phyloP scores from a whole-genome alignment of 2,888 invertebrate genomes.

The Mythimna ferrago region DNA sequence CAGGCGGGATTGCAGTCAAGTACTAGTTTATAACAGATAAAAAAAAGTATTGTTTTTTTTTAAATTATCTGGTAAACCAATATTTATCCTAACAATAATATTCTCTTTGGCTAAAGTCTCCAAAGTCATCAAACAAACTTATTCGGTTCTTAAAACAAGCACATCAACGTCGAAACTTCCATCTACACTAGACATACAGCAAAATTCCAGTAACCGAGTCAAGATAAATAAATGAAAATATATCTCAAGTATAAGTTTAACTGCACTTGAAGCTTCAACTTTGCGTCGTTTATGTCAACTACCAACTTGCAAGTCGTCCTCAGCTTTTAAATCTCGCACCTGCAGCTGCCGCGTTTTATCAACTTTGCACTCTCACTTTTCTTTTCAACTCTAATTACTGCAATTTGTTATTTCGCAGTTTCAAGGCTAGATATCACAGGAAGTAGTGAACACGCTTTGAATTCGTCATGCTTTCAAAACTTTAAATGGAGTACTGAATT shows the following conservation, averaged over 20 bases:
- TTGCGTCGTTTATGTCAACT: conserved; percentile 17
- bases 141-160: not conserved
- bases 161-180: not conserved
- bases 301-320: conserved; percentile 20
- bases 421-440: conserved; percentile 9
- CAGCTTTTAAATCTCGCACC: conserved; percentile 25
- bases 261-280: conserved; percentile 15
- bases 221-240: conserved; percentile 22
- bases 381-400: conserved; percentile 20
- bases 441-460: conserved; percentile 10
- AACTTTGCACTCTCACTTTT: conserved; percentile 32
- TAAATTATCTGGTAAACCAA: not conserved
- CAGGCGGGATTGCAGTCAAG: too few relatives aligned
- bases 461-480: not conserved
- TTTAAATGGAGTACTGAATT: conserved; percentile 17
- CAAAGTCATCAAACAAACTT: not conserved
- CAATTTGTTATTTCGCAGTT: conserved; percentile 20
- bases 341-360: conserved; percentile 4
- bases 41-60: not conserved
- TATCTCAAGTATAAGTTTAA: conserved; percentile 16
- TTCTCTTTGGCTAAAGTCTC: not conserved
- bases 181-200: not conserved
- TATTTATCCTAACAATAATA: conserved; percentile 1
- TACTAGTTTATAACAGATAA: too few relatives aligned
- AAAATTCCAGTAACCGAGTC: not conserved